Conservation (phyloP, 2,888 invertebrate species). For the Scaptomyza polygonia region DNA sequence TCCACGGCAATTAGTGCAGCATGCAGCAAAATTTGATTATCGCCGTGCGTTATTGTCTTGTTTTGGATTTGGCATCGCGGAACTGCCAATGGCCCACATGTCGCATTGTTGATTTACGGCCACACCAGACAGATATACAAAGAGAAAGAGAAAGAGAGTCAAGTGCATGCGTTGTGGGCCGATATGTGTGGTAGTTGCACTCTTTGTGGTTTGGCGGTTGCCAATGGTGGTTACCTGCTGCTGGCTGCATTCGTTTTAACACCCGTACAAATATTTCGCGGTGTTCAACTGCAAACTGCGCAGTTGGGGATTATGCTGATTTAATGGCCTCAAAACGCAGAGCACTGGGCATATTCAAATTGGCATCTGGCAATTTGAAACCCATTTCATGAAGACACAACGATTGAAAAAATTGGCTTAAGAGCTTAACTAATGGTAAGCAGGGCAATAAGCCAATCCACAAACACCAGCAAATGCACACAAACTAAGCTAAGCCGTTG, state of each 20-base stretch:
- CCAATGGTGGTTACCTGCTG: constrained; percentile 24
- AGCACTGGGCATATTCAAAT: constrained; percentile 35
- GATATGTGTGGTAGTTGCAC: constrained; percentile 21
- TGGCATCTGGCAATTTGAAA: constrained; percentile 23
- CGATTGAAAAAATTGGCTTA: constrained; percentile 63
- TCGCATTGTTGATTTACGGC: constrained; percentile 64
- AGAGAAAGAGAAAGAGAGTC: too few species aligned
- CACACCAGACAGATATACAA: constrained; percentile 10
- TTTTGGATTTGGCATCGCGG: constrained; percentile 46
- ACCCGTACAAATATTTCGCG: constrained; percentile 42
- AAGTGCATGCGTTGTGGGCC: neutral
- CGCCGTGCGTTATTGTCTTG: constrained; percentile 65
- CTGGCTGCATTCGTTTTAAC: constrained; percentile 17
- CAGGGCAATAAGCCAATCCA: constrained; percentile 51
- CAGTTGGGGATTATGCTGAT: constrained; percentile 32
- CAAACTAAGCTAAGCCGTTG: constrained; percentile 8
- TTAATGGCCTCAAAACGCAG: constrained; percentile 18
- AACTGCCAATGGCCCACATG: constrained; percentile 51
- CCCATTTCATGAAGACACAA: constrained; percentile 8
- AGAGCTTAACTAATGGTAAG: constrained; percentile 61
- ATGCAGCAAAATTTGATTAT: constrained; percentile 42
- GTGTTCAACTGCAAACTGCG: constrained; percentile 6
- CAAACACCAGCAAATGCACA: constrained; percentile 19
- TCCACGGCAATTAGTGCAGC: constrained; percentile 43
- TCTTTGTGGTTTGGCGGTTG: constrained; percentile 9